Percentiles rank a stretch among this genome's conserved stretches.
These are phyloP conservation scores for Allygus modestus DNA, from an alignment of 2,888 invertebrate genomes.

Conservation along the genomic window DNA sequence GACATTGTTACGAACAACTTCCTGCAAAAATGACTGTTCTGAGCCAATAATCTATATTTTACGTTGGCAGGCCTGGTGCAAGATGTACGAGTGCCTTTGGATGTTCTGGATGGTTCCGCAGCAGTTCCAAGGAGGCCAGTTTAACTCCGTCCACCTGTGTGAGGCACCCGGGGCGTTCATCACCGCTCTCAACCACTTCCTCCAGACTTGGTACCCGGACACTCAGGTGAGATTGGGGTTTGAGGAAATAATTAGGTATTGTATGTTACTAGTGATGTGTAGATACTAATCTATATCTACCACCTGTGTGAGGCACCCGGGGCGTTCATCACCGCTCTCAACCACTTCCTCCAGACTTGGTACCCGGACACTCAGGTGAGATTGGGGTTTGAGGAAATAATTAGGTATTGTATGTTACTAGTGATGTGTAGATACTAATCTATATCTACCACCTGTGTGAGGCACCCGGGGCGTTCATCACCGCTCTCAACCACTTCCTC, in stretches of 20 bases:
- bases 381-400: too few relatives aligned
- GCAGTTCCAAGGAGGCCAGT: slow-evolving; percentile 74
- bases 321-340: slow-evolving; percentile 93
- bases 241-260: background rate
- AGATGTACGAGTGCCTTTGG: slow-evolving; percentile 90
- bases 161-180: slow-evolving; percentile 99
- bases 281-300: too few relatives aligned
- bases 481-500: slow-evolving; percentile 92
- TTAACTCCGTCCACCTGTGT: slow-evolving; percentile 92
- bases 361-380: slow-evolving; percentile 72
- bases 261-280: too few relatives aligned
- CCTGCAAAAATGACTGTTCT: too few relatives aligned
- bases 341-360: slow-evolving; percentile 86
- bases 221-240: slow-evolving; percentile 65
- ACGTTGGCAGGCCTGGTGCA: slow-evolving; percentile 88
- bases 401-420: slow-evolving; percentile 1
- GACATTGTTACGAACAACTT: too few relatives aligned
- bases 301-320: slow-evolving; percentile 99
- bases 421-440: too few relatives aligned
- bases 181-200: slow-evolving; percentile 91
- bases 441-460: slow-evolving; percentile 99
- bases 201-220: slow-evolving; percentile 77
- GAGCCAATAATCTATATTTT: background rate
- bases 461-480: slow-evolving; percentile 97
- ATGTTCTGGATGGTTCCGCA: slow-evolving; percentile 80